Base-by-base conservation (phyloP, 2,888 invertebrate genomes). In the Cylloceria caligata region DNA sequence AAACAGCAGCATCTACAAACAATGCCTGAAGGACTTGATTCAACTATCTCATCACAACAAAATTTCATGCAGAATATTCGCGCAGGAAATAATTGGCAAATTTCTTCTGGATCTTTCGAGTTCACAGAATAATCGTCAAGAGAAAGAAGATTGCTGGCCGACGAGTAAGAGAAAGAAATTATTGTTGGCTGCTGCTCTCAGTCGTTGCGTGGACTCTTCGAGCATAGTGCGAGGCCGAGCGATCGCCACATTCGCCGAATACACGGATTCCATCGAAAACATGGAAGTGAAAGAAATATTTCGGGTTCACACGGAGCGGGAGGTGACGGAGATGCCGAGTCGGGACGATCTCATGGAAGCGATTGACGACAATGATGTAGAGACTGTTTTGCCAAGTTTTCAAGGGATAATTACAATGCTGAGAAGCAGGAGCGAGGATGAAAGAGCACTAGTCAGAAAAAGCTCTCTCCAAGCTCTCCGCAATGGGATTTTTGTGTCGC, bases 201-300 rank as follows among this genome's bases (percentile, higher is more conserved):
- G 94, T 57, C 93, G 95, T 49, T 94, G 94, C 72, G 87, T 92
- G 74, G 96, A 96, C 90, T 92, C 91, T 5, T 94, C 95, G 1
- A 94, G 94, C 85, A 93, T 94, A 83, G 94, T 96, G 49, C 93
- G 96, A 60, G 94, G 95, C 60, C 94, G 95, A 88, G 95, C 96
- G 2, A 93, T 96, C 83, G 89, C 93, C 3, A 93, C 94, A 11
- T 93, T 96, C 65, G 93, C 94, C 0, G 94, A 94, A 62, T 93
- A 94, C 81, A 93, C 95, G 30, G 88, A 90, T 11, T 86, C 85
- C 2, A 83, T 80, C 16, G 85, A 86, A 1, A 83, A 86, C 52
- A 68, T 69, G 6, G 55, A 3, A 57, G 79, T 52, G 52, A 68
- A 30, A 55, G 39, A 30, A 52, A 84, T 39, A 86, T 92, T 81